These are phyloP conservation scores for Syncerus caffer DNA, from an alignment of 2,797 vertebrate genomes.

Conservation along the genomic window DNA sequence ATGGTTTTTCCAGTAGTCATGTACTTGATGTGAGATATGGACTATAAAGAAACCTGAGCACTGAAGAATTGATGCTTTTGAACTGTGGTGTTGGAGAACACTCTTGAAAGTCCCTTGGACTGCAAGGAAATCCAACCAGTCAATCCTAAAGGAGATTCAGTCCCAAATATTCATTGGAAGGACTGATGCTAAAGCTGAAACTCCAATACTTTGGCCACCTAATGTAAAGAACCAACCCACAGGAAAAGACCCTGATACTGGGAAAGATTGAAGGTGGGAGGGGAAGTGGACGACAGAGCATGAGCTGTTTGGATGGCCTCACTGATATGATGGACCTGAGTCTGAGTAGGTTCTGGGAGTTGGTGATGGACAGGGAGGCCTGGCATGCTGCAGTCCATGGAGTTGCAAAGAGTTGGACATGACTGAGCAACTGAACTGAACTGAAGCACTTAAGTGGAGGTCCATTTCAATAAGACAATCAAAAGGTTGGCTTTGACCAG, in stretches of 20 bases:
- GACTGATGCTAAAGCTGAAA: neutral
- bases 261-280: neutral
- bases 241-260: neutral
- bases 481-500: neutral
- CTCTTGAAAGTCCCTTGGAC: neutral
- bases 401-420: neutral
- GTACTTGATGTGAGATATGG: neutral
- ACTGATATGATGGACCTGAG: fast-evolving
- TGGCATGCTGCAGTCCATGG: neutral
- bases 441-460: neutral
- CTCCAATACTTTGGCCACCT: neutral
- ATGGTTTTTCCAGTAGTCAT: neutral
- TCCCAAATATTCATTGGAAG: neutral
- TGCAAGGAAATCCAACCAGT: neutral
- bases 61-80: neutral
- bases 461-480: neutral
- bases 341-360: neutral
- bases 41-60: neutral
- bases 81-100: neutral
- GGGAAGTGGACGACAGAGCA: neutral
- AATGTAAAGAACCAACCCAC: neutral
- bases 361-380: neutral
- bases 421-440: neutral
- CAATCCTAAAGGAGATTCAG: neutral
- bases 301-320: neutral